These are phyloP conservation scores for Callyntrura guangdongensis DNA, from an alignment of 2,888 invertebrate genomes.

Conservation along the genomic window DNA sequence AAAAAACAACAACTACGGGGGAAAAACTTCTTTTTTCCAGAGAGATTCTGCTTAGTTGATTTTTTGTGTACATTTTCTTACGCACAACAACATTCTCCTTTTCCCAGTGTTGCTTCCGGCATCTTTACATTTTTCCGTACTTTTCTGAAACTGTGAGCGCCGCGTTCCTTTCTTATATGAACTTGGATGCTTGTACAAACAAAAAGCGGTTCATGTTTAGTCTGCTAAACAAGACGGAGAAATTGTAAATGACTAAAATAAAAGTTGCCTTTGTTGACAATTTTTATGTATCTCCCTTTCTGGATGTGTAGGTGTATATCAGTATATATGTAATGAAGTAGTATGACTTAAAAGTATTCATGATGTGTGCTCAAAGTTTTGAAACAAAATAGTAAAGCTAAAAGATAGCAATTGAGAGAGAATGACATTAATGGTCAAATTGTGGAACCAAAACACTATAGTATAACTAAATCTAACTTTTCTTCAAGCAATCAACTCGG, in stretches of 20 bases:
- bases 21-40: constrained; percentile 41
- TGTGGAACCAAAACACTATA: too few species aligned
- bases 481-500: constrained; percentile 1
- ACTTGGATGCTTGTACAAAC: constrained; percentile 29
- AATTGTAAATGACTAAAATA: constrained; percentile 62
- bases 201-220: constrained; percentile 10
- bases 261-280: constrained; percentile 55
- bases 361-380: not conserved
- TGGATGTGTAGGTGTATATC: not conserved
- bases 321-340: too few species aligned
- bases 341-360: not conserved
- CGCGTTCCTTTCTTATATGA: not conserved
- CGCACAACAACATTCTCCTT: constrained; percentile 31
- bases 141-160: constrained; percentile 1
- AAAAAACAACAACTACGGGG: constrained; percentile 51
- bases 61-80: constrained; percentile 54
- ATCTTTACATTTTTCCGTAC: constrained; percentile 51
- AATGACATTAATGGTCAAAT: too few species aligned
- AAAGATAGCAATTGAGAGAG: too few species aligned
- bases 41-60: constrained; percentile 56
- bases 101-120: constrained; percentile 54
- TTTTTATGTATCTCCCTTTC: not conserved
- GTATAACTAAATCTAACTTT: constrained; percentile 1
- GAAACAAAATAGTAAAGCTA: not conserved
- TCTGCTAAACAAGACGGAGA: constrained; percentile 8